Conservation (phyloP, 2,113 vertebrate genomes). For the Brachirus orientalis region DNA sequence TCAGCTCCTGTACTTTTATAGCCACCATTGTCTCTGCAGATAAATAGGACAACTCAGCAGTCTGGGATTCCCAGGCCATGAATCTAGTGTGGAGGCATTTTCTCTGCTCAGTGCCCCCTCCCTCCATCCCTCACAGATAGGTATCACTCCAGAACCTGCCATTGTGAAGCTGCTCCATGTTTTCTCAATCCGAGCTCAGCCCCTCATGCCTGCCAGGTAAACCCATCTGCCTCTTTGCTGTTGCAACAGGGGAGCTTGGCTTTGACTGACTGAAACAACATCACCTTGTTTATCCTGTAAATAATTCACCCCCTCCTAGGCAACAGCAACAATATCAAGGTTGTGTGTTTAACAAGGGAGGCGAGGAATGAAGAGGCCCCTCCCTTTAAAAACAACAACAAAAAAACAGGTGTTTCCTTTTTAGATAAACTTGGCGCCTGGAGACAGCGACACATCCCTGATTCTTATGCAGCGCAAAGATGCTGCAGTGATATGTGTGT, state of each 20-base stretch:
- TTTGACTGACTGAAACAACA: slow-evolving; percentile 73
- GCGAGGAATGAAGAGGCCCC: slow-evolving; percentile 55
- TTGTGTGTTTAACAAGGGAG: slow-evolving; percentile 76
- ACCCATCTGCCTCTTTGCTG: slow-evolving; percentile 64
- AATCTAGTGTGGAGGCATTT: slow-evolving; percentile 62
- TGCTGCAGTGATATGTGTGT: slow-evolving; percentile 61
- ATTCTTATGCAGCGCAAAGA: slow-evolving; percentile 71
- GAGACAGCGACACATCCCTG: slow-evolving; percentile 74
- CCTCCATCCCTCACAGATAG: slow-evolving; percentile 13
- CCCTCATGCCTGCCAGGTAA: slow-evolving; percentile 70
- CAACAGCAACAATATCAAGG: slow-evolving; percentile 72
- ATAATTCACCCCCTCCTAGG: slow-evolving; percentile 74
- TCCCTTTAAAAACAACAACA: slow-evolving; percentile 3
- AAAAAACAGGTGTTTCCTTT: slow-evolving; percentile 72
- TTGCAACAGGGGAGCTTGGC: slow-evolving; percentile 61
- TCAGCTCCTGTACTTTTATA: slow-evolving; percentile 64
- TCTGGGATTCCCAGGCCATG: slow-evolving; percentile 67
- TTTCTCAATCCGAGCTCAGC: slow-evolving; percentile 48
- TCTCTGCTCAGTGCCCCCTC: neutral
- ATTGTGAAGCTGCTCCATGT: slow-evolving; percentile 55
- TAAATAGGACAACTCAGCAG: slow-evolving; percentile 61
- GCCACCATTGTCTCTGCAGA: slow-evolving; percentile 65
- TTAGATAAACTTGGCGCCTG: slow-evolving; percentile 74
- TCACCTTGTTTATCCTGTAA: slow-evolving; percentile 81
- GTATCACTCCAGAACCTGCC: slow-evolving; percentile 43